Percentiles rank a stretch among this genome's conserved stretches.
Evolutionary conservation across 2,113 vertebrate genomes (phyloP).

Genomic region (Dipodomys stephensi): DNA sequence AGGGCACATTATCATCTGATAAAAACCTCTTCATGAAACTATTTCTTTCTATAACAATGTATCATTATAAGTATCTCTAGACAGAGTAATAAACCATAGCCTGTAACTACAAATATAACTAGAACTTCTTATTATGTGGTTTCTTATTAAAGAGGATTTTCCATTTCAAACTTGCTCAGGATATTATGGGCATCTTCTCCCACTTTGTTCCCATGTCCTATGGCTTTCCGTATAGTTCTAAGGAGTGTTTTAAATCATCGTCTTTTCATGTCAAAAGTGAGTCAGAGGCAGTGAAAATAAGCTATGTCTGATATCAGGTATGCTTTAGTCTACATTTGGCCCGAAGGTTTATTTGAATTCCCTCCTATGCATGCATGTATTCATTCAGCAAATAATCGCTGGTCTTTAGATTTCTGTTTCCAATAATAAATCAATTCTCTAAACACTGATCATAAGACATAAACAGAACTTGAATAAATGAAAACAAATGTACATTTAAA

Average conservation of each 20-base stretch:
- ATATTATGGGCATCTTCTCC: constrained; percentile 37
- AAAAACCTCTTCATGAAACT: constrained; percentile 72
- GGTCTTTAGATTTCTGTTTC: neutral
- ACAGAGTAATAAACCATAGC: constrained; percentile 69
- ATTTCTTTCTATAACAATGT: constrained; percentile 72
- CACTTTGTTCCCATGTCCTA: neutral
- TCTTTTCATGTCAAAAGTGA: constrained; percentile 53
- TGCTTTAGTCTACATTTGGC: neutral
- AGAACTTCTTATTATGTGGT: constrained; percentile 72
- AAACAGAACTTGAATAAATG: constrained; percentile 18
- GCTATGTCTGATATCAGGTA: neutral
- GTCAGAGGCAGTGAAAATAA: constrained; percentile 28
- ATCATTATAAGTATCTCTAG: constrained; percentile 72
- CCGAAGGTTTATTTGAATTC: neutral
- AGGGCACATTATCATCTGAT: constrained; percentile 55
- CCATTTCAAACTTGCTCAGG: constrained; percentile 67
- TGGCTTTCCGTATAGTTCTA: constrained; percentile 38
- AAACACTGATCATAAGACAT: constrained; percentile 39
- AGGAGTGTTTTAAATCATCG: constrained; percentile 45
- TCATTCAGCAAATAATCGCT: constrained; percentile 13
- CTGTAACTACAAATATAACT: constrained; percentile 75
- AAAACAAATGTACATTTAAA: constrained; percentile 35
- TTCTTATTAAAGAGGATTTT: constrained; percentile 73
- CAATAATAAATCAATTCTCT: constrained; percentile 5
- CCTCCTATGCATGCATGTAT: neutral